Base-by-base conservation (phyloP, 2,888 invertebrate genomes). In the Dyspetes luteomarginatus region DNA sequence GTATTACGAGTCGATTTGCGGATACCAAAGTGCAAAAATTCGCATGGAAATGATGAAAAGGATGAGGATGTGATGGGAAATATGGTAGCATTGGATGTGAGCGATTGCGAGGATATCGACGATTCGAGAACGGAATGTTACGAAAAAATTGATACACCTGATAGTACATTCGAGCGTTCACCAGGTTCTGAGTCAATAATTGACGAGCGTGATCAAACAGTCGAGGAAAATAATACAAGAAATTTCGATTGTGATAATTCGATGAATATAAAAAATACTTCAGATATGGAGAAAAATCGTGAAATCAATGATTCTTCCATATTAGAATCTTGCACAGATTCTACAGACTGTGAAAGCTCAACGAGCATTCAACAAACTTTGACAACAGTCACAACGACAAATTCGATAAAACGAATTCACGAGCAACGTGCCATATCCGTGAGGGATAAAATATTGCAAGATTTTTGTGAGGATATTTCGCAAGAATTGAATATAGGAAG, bases 1-100 rank as follows among this genome's bases (percentile, higher is more conserved):
- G 96, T 97, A 88, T 92, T 97, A 41, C 93, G 93, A 84, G 93
- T 95, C 30, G 95, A 95, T 76, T 87, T 93, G 75, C 92, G 93
- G 71, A 91, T 91, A 78, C 85, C 88, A n/a, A 90, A 87, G 68
- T 82, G 78, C 48, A 88, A 88, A 79, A 88, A 85, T 84, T 45
- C 69, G 1, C 85, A 86, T 52, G 89, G 85, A 72, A 84, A 71
- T 30, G 89, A 87, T 76, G 93, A 93, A 64, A 91, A 92, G 82
- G 91, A 89, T 55, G 91, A 91, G 36, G 81, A 85, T 36, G 85
- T 89, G 0, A 88, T 91, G 30, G 84, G 86, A 19, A 91, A 90
- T 24, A 88, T 88, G 30, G 86, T 88, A 15, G 85, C 87, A 41
- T 77, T 91, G 60, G 90, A 92, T 67, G 88, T 88, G 62, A 91